Conservation (phyloP, 2,113 vertebrate species). For the Centropus bengalensis region DNA sequence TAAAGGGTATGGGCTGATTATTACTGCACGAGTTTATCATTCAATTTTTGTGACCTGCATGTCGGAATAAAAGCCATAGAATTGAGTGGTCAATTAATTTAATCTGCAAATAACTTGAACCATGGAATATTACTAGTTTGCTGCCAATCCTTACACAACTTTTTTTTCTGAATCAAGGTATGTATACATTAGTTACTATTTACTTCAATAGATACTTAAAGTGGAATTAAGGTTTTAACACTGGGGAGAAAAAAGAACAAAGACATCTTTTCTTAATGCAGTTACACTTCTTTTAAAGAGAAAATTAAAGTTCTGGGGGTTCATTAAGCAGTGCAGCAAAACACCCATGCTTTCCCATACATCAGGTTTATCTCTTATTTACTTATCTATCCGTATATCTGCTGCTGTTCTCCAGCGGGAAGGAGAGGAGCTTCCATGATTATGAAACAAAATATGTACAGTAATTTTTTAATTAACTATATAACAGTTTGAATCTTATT, state of each 20-base stretch:
- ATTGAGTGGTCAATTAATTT: slow-evolving; percentile 44
- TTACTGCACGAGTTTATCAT: background rate
- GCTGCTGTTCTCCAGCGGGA: background rate
- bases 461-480: slow-evolving; percentile 9
- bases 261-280: background rate
- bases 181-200: slow-evolving; percentile 25
- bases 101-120: slow-evolving; percentile 48
- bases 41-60: slow-evolving; percentile 31
- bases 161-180: slow-evolving; percentile 29
- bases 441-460: background rate
- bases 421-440: background rate
- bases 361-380: background rate
- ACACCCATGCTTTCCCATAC: background rate
- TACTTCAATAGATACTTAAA: slow-evolving; percentile 34
- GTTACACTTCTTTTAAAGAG: background rate
- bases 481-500: background rate
- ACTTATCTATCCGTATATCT: background rate
- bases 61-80: slow-evolving; percentile 19
- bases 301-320: background rate
- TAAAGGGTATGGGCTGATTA: slow-evolving; percentile 10
- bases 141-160: slow-evolving; percentile 17
- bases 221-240: slow-evolving; percentile 46
- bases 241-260: background rate
- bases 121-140: background rate
- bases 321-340: background rate